A percentile compares a stretch with the other conserved stretches of the same genome.
phyloP scores from a whole-genome alignment of 2,888 invertebrate genomes.

The Phragmatobia fuliginosa region DNA sequence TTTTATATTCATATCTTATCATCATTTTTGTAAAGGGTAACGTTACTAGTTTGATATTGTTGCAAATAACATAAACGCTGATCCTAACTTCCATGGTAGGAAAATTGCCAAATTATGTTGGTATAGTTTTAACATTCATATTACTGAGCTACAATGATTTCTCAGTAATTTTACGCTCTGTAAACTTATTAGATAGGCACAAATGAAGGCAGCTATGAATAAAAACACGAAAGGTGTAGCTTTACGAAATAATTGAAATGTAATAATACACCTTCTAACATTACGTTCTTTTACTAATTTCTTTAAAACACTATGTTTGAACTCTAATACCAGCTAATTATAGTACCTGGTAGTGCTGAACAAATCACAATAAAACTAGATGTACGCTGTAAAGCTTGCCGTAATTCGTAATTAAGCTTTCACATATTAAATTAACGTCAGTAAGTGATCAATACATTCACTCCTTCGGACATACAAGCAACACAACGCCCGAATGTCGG shows the following conservation, averaged over 20 bases:
- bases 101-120: slow-evolving; percentile 25
- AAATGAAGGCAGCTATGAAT: slow-evolving; percentile 30
- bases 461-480: slow-evolving; percentile 40
- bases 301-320: slow-evolving; percentile 31
- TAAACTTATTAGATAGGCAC: slow-evolving; percentile 42
- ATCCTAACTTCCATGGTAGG: neutral
- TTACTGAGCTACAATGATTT: slow-evolving; percentile 34
- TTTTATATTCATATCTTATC: slow-evolving; percentile 18
- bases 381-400: slow-evolving; percentile 44
- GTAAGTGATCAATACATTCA: slow-evolving; percentile 61
- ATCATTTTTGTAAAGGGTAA: neutral
- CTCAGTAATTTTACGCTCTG: slow-evolving; percentile 52
- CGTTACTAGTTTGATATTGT: neutral
- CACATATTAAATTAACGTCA: slow-evolving; percentile 56
- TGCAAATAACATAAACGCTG: neutral
- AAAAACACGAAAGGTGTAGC: slow-evolving; percentile 38
- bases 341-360: slow-evolving; percentile 37
- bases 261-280: slow-evolving; percentile 44
- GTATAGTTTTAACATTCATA: slow-evolving; percentile 31
- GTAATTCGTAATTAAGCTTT: slow-evolving; percentile 54
- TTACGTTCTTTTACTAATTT: slow-evolving; percentile 38
- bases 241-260: slow-evolving; percentile 50
- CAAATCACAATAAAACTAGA: slow-evolving; percentile 40
- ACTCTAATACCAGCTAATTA: slow-evolving; percentile 49
- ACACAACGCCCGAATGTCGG: slow-evolving; percentile 56